Conservation (phyloP, 2,888 invertebrate genomes). For the Abrostola tripartita region DNA sequence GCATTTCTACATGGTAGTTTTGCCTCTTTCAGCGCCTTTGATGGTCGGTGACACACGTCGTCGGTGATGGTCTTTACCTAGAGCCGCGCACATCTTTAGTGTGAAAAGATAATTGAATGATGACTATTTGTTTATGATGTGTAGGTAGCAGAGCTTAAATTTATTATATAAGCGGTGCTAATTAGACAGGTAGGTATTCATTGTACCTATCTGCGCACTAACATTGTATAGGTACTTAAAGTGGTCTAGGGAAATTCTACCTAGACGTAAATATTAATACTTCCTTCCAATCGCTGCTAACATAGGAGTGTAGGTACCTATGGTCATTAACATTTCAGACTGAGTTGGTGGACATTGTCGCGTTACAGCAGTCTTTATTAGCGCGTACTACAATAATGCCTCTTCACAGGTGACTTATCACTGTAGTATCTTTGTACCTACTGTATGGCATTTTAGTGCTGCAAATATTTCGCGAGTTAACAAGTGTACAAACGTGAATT, state of each 20-base stretch:
- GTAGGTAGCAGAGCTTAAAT: too few relatives aligned
- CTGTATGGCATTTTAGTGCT: conserved; percentile 28
- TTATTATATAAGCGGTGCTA: too few relatives aligned
- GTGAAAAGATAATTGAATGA: too few relatives aligned
- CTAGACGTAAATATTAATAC: conserved; percentile 25
- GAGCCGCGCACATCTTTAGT: too few relatives aligned
- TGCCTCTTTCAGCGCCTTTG: too few relatives aligned
- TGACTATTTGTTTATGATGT: too few relatives aligned
- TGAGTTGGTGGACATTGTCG: conserved; percentile 19
- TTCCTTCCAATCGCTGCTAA: conserved; percentile 27
- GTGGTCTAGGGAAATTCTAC: conserved; percentile 27
- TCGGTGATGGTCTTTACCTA: too few relatives aligned
- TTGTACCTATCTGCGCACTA: not conserved
- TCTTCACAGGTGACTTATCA: conserved; percentile 31
- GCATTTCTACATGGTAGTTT: too few relatives aligned
- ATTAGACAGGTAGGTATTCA: not conserved
- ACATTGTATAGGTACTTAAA: conserved; percentile 22
- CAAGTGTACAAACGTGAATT: conserved; percentile 6
- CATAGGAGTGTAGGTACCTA: conserved; percentile 22
- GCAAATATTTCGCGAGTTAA: conserved; percentile 28
- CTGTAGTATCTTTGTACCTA: conserved; percentile 27
- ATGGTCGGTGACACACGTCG: too few relatives aligned
- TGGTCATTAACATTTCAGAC: conserved; percentile 14
- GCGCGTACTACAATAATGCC: conserved; percentile 19
- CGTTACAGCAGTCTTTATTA: conserved; percentile 21